A percentile compares a stretch with the other conserved stretches of the same genome.
Conservation (phyloP, 2,797 vertebrate species). For the Intellagama lesueurii region DNA sequence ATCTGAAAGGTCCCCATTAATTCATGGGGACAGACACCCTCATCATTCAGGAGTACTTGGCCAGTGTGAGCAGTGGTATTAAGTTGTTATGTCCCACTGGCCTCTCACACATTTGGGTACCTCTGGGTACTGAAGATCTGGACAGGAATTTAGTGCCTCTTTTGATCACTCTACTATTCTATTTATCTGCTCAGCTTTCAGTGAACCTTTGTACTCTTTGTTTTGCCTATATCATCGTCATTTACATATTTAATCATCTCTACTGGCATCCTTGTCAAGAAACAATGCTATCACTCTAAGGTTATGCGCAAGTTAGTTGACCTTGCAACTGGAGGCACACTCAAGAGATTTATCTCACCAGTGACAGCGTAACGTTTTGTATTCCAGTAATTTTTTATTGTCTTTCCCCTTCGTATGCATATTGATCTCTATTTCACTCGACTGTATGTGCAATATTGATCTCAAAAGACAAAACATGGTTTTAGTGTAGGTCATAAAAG, state of each 20-base stretch:
- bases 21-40: not conserved
- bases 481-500: constrained; percentile 47
- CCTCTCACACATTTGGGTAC: not conserved
- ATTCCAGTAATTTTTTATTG: constrained; percentile 55
- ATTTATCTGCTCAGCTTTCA: constrained; percentile 15
- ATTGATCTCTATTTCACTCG: constrained; percentile 57
- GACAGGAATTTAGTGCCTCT: not conserved
- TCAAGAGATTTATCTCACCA: constrained; percentile 37
- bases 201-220: constrained; percentile 12
- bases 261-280: constrained; percentile 73
- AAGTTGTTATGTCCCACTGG: not conserved
- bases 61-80: too few relatives aligned
- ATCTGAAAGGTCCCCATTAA: not conserved
- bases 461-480: constrained; percentile 40
- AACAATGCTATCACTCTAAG: constrained; percentile 69
- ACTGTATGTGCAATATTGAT: constrained; percentile 32
- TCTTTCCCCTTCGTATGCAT: constrained; percentile 55
- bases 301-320: constrained; percentile 57
- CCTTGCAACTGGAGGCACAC: constrained; percentile 41
- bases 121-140: not conserved
- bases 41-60: not conserved
- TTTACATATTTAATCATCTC: constrained; percentile 73
- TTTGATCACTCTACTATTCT: constrained; percentile 27
- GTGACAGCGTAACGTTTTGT: constrained; percentile 37
- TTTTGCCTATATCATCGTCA: constrained; percentile 51